Evolutionary conservation across 2,888 invertebrate species (phyloP), one percentile per base, ranked within the genome.

Genomic region (Rhagonycha lutea): DNA sequence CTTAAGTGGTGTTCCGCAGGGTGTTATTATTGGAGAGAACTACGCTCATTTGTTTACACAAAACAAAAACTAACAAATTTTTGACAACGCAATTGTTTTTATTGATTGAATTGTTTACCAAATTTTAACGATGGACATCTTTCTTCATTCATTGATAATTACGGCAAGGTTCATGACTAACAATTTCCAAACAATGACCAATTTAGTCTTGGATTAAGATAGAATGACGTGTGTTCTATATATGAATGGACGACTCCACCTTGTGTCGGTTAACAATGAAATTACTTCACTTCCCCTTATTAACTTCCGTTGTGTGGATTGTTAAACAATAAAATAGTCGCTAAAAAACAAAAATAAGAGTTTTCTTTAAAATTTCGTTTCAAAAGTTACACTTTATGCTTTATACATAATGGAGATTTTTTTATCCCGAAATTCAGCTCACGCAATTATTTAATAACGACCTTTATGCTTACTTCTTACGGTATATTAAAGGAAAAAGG

Each of bases 231-330:
- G 82, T 80, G 77, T 80, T 74, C 80, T 74, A 79, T 79, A 79
- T 78, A 80, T 82, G 81, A 83, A 84, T 83, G 83, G 81, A 81
- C 79, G 81, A 81, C 82, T 84, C 83, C 83, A 83, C 83, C 82
- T 83, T 81, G 81, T 76, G 75, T 76, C 81, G 79, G 78, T 80
- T 81, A 83, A 83, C 82, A 83, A 83, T 82, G 80, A 82, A 83
- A 83, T 83, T 84, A 82, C 83, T 82, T 82, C 84, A 84, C 82
- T 83, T 84, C 84, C 83, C 47, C 84, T 80, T 81, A 79, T 75
- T 72, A 79, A 82, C 82, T 83, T 84, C 84, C 84, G 84, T 80
- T 83, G 79, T 75, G 78, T 73, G 72, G 75, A 69, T 78, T 77
- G 70, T 70, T 73, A 23, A 65, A 65, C 63, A 65, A 65, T 65